These are phyloP conservation scores for Crotalus horridus DNA, from an alignment of 2,113 vertebrate genomes.

Conservation along the genomic window DNA sequence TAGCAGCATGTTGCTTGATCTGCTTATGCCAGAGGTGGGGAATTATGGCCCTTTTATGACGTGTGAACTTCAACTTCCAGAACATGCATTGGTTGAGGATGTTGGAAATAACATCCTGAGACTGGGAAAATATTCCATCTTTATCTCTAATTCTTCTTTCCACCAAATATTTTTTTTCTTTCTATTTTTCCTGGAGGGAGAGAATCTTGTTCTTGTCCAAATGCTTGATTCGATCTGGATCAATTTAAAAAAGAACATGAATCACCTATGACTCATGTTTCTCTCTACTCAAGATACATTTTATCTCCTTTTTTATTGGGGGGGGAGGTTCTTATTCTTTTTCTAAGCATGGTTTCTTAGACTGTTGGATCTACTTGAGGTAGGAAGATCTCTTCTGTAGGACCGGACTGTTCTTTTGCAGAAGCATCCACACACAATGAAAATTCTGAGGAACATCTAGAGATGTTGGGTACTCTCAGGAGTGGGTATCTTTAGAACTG, in stretches of 20 bases:
- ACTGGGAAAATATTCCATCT: neutral
- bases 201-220: neutral
- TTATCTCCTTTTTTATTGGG: neutral
- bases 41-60: no score
- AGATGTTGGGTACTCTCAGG: neutral
- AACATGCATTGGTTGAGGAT: neutral
- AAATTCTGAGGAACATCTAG: neutral
- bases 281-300: neutral
- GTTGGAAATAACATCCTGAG: neutral
- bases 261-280: neutral
- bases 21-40: no score
- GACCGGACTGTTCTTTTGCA: neutral
- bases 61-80: no score
- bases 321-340: neutral
- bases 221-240: neutral
- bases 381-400: neutral
- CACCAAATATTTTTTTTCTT: neutral
- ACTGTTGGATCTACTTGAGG: neutral
- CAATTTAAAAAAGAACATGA: neutral
- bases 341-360: neutral
- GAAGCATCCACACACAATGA: neutral
- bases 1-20: no score
- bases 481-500: neutral
- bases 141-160: neutral
- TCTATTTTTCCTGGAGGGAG: neutral